Conservation (phyloP, 2,113 vertebrate species). For the Eupsittula cactorum region DNA sequence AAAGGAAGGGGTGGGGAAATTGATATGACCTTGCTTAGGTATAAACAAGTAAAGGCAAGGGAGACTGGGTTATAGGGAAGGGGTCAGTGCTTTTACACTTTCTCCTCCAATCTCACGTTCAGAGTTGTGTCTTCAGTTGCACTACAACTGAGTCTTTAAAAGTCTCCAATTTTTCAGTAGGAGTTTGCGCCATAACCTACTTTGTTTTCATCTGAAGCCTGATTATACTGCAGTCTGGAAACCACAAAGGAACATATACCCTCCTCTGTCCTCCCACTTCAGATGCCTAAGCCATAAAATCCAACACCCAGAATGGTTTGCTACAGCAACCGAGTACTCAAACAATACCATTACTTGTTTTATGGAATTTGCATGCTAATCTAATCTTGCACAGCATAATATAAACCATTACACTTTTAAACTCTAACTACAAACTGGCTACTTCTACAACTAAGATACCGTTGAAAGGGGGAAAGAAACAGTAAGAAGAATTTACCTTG, state of each 20-base stretch:
- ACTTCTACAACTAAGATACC: background rate
- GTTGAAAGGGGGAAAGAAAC: background rate
- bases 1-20: rapidly evolving
- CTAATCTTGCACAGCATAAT: slow-evolving; percentile 6
- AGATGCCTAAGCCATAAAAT: slow-evolving; percentile 8
- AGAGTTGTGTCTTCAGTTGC: background rate
- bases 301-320: background rate
- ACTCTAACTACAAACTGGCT: background rate
- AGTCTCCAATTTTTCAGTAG: background rate
- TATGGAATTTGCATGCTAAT: slow-evolving; percentile 12
- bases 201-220: background rate
- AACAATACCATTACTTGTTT: slow-evolving; percentile 47
- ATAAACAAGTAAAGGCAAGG: background rate
- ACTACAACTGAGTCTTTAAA: background rate
- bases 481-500: background rate
- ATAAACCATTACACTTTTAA: background rate
- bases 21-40: background rate
- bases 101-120: background rate
- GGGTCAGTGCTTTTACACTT: background rate
- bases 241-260: slow-evolving; percentile 7
- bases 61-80: rapidly evolving
- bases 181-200: background rate
- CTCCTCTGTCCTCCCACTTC: background rate
- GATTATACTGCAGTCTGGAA: background rate
- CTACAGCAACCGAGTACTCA: background rate